These are phyloP conservation scores for Emydoidea blandingii DNA, from an alignment of 2,797 vertebrate species.

Conservation along the genomic window DNA sequence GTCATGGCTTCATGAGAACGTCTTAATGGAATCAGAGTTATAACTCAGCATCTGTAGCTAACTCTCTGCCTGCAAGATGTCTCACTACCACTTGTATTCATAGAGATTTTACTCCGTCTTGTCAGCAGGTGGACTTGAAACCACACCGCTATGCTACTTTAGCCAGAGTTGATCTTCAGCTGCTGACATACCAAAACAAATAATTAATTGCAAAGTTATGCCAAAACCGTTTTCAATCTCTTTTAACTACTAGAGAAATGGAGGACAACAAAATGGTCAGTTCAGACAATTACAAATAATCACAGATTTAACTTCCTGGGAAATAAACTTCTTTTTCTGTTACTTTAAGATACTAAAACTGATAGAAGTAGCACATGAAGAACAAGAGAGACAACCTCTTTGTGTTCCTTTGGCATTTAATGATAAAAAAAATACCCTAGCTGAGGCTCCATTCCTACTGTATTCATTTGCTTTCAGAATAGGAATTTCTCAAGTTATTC, in stretches of 20 bases:
- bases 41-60: background rate
- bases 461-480: background rate
- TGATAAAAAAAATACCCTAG: background rate
- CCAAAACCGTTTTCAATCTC: background rate
- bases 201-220: background rate
- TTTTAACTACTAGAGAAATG: slow-evolving; percentile 23
- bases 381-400: background rate
- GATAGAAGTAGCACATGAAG: background rate
- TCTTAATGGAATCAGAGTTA: slow-evolving; percentile 6
- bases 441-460: background rate
- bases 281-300: background rate
- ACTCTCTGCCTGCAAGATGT: slow-evolving; percentile 14
- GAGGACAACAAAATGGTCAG: background rate
- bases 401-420: background rate
- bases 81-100: background rate
- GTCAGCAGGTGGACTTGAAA: slow-evolving; percentile 39
- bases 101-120: background rate
- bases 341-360: background rate
- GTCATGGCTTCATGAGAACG: background rate
- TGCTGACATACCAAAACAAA: slow-evolving; percentile 32
- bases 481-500: slow-evolving; percentile 28
- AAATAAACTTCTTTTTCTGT: background rate
- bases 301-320: background rate
- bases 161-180: background rate
- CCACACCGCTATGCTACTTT: background rate